Base-by-base conservation (phyloP, 2,113 vertebrate species). In the Ciconia maguari region DNA sequence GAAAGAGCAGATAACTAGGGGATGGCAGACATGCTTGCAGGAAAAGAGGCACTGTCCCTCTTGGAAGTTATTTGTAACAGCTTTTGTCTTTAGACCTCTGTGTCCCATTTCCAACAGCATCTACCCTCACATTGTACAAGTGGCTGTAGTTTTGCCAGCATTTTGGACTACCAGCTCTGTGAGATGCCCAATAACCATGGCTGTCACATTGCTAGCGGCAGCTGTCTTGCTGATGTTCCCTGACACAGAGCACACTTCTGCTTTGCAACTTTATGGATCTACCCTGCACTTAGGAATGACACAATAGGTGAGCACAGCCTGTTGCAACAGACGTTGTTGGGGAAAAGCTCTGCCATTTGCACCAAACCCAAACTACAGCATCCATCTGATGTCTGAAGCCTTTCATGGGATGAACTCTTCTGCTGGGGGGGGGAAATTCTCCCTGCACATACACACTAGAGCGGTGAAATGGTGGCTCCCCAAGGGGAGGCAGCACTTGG, bases 311-410 rank as follows among this genome's bases (percentile, higher is more conserved):
- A 71, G 38, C 38, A 29, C 29, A 64, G 61, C 21, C 55, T 6
- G 0, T 17, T 58, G 38, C n/a, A 79, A 49, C 18, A 51, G 48
- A 42, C 5, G 0, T 8, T 17, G 8, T 3, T 36, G 15, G 7
- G 34, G 41, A 46, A 32, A 66, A 72, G 36, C 65, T 87, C 60
- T 34, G 41, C 24, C 34, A 13, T 41, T 81, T 81, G 44, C 41
- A 76, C 46, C 18, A 46, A 65, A 34, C 27, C 42, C 48, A 58
- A n/a, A 42, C 14, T 32, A 36, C 48, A 49, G 36, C 82, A 42
- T 30, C 60, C 26, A 16, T 42, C 29, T 83, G 48, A 46, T 20
- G 12, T 25, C 30, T 27, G 13, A 78, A 87, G 36, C 18, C 32
- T 90, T 74, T 21, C 36, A 36, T 12, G 30, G 42, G 65, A 48